These are phyloP conservation scores for Isoperla grammatica DNA, from an alignment of 2,888 invertebrate species.

Conservation along the genomic window DNA sequence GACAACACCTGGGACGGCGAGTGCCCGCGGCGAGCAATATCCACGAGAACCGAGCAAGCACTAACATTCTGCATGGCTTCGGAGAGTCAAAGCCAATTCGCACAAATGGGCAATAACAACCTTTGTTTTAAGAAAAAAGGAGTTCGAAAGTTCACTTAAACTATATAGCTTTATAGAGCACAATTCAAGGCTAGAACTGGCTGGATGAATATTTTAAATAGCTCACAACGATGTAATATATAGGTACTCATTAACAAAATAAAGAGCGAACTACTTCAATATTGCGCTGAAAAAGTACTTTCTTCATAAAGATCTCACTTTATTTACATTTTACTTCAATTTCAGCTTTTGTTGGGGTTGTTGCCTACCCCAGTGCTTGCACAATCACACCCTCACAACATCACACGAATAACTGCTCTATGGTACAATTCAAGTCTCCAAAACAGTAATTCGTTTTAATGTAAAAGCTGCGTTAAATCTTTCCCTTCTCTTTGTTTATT, in stretches of 20 bases:
- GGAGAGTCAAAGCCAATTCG: too few species aligned
- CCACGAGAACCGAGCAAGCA: not conserved
- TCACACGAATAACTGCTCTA: constrained; percentile 3
- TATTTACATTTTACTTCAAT: constrained; percentile 7
- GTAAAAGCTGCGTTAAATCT: constrained; percentile 19
- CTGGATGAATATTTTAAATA: too few species aligned
- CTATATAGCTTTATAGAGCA: too few species aligned
- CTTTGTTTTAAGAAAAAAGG: too few species aligned
- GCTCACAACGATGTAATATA: too few species aligned
- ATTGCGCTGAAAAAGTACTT: not conserved
- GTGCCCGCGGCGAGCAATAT: constrained; percentile 11
- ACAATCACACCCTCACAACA: constrained; percentile 4
- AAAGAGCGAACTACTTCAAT: too few species aligned
- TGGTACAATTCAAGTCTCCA: constrained; percentile 8
- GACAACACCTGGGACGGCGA: constrained; percentile 8
- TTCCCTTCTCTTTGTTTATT: constrained; percentile 7
- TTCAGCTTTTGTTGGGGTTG: constrained; percentile 2
- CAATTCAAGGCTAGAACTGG: too few species aligned
- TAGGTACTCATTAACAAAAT: too few species aligned
- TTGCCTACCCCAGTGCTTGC: not conserved
- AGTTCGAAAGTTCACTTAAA: too few species aligned
- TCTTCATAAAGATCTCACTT: not conserved
- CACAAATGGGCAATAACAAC: too few species aligned
- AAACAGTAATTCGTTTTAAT: constrained; percentile 26
- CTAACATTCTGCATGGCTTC: not conserved